Percentiles rank a stretch among this genome's conserved stretches.
Conservation (phyloP, 2,797 vertebrate species). For the Knipowitschia caucasica region DNA sequence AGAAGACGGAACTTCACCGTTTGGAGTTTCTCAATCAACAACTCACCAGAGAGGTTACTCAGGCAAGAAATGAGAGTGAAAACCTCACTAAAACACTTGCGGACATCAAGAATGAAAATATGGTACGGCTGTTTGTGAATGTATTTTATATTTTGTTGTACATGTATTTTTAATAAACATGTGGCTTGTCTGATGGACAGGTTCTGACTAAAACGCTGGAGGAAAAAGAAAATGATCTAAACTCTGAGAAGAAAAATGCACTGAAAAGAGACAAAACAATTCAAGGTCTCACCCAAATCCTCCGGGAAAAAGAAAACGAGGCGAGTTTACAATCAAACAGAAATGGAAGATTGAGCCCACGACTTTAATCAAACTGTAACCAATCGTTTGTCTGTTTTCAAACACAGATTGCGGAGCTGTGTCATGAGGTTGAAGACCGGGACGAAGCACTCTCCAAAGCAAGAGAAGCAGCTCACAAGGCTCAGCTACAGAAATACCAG, state of each 20-base stretch:
- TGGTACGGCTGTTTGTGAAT: constrained; percentile 50
- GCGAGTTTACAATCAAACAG: constrained; percentile 48
- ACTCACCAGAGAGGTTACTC: constrained; percentile 69
- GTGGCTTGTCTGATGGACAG: constrained; percentile 68
- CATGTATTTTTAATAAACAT: not conserved
- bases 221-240: constrained; percentile 83
- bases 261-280: constrained; percentile 97
- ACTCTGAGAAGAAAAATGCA: constrained; percentile 87
- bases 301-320: constrained; percentile 93
- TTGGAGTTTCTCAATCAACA: constrained; percentile 65
- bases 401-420: constrained; percentile 84
- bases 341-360: not conserved
- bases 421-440: constrained; percentile 83
- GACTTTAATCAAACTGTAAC: not conserved
- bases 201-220: constrained; percentile 79
- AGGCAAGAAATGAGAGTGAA: constrained; percentile 56
- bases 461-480: constrained; percentile 81
- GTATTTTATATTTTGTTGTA: not conserved
- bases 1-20: constrained; percentile 58
- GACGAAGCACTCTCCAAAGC: constrained; percentile 80
- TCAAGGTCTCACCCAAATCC: constrained; percentile 88
- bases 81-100: constrained; percentile 65
- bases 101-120: constrained; percentile 66
- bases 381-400: constrained; percentile 20
- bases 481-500: constrained; percentile 85